Evolutionary conservation across 1,140 invertebrate species (phyloP).

Genomic region (Drosophila nigrodunni): DNA sequence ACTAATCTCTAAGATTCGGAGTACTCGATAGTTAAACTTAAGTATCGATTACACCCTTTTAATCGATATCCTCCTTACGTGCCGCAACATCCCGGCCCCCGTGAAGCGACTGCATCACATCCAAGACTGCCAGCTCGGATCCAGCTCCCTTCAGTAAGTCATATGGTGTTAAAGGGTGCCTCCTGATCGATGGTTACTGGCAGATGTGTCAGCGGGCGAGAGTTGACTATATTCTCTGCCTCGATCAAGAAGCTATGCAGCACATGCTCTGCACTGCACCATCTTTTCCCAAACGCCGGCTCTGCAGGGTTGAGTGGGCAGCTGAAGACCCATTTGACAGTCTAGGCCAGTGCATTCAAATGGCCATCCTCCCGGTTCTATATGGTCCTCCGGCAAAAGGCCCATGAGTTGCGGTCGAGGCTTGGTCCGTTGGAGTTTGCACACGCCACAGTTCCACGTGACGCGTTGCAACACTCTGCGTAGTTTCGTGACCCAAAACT

Average conservation of each 20-base stretch:
- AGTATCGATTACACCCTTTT: no score
- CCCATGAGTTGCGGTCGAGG: background rate
- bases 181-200: constrained; percentile 21
- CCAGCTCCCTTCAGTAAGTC: constrained; percentile 1
- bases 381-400: background rate
- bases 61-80: no score
- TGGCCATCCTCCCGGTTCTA: background rate
- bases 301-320: constrained; percentile 12
- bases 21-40: no score
- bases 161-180: constrained; percentile 19
- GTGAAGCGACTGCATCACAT: no score
- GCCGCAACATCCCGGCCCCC: no score
- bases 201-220: constrained; percentile 14
- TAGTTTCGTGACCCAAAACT: no score
- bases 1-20: no score
- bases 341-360: background rate
- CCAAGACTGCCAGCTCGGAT: no score
- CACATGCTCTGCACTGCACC: constrained; percentile 2
- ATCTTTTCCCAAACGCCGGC: constrained; percentile 9
- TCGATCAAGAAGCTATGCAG: background rate
- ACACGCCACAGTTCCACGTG: background rate
- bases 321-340: constrained; percentile 11
- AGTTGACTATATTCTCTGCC: constrained; percentile 17
- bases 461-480: no score
- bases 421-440: background rate